Evolutionary conservation across 2,888 invertebrate genomes (phyloP).

Genomic region (Lithosia quadra): DNA sequence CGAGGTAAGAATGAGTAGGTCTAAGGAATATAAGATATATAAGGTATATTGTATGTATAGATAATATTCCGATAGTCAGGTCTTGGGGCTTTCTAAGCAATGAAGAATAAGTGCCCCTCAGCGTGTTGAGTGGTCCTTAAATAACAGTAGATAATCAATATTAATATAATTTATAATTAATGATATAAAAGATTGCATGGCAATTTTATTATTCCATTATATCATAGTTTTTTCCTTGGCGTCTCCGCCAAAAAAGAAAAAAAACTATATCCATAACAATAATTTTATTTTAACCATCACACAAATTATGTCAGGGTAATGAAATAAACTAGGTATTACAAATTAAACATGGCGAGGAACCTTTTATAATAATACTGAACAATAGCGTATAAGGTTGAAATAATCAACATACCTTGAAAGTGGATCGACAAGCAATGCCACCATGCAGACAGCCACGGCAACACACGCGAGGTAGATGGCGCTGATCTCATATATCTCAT

Average conservation of each 20-base stretch:
- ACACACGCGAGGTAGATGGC: slow-evolving; percentile 96
- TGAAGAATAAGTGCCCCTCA: neutral
- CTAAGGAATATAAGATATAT: too few species aligned
- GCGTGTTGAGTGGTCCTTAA: neutral
- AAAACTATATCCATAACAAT: neutral
- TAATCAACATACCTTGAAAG: slow-evolving; percentile 90
- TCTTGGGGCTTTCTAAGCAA: neutral
- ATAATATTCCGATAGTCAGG: neutral
- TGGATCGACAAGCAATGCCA: slow-evolving; percentile 96
- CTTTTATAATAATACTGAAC: slow-evolving; percentile 6
- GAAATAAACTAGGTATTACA: slow-evolving; percentile 1
- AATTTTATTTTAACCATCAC: neutral
- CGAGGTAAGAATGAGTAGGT: too few species aligned
- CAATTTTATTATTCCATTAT: neutral
- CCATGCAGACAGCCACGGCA: slow-evolving; percentile 93
- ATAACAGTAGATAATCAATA: neutral
- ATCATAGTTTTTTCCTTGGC: neutral
- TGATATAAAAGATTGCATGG: neutral
- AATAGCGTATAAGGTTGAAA: slow-evolving; percentile 7
- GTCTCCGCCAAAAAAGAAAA: too few species aligned
- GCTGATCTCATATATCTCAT: slow-evolving; percentile 95
- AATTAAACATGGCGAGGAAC: too few species aligned
- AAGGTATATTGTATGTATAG: too few species aligned
- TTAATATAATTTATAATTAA: neutral
- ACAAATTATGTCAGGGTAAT: neutral